Evolutionary conservation across 2,113 vertebrate species (phyloP), one percentile per base, ranked within the genome.

Genomic region (Neotoma lepida): DNA sequence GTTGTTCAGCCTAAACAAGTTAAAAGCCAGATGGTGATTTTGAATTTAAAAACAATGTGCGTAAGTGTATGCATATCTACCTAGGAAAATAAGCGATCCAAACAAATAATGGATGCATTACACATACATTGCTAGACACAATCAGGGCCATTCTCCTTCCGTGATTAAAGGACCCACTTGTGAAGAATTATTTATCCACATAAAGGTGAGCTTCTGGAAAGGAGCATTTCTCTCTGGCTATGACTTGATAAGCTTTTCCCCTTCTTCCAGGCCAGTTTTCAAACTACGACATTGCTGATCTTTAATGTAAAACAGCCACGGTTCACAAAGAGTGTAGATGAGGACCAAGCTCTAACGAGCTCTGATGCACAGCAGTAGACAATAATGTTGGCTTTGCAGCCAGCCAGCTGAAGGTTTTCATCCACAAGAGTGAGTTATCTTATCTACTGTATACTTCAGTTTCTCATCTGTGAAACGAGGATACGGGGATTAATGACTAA

Each of bases 11-110:
- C 64, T 61, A 92, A 94, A 88, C 20, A 93, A 87, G 58, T 92
- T 87, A 92, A 91, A 93, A 96, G 64, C 9, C 84, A 95, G 84
- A 96, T 46, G 51, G 49, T 6, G 33, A 88, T 93, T 96, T 61
- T 88, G 70, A 81, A 95, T 66, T 15, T 30, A 92, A 90, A 95
- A 81, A 49, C 90, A 82, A 87, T 77, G 39, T 71, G 46, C n/a
- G 88, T 86, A 63, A 76, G 51, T 58, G 12, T 74, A 71, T 61
- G 4, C 49, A 35, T 77, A 88, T 49, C 44, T 87, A 46, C 44
- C 51, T 81, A 64, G 49, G 39, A 86, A 96, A 88, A 92, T 20
- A 87, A 28, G 77, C 46, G 90, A 89, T 33, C 10, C 44, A 84
- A 92, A 92, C 51, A 84, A 89, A 82, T 54, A 88, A 78, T 54